Evolutionary conservation across 2,113 vertebrate species (phyloP), one percentile per base, ranked within the genome.

Genomic region (Erythrocercus mccallii): DNA sequence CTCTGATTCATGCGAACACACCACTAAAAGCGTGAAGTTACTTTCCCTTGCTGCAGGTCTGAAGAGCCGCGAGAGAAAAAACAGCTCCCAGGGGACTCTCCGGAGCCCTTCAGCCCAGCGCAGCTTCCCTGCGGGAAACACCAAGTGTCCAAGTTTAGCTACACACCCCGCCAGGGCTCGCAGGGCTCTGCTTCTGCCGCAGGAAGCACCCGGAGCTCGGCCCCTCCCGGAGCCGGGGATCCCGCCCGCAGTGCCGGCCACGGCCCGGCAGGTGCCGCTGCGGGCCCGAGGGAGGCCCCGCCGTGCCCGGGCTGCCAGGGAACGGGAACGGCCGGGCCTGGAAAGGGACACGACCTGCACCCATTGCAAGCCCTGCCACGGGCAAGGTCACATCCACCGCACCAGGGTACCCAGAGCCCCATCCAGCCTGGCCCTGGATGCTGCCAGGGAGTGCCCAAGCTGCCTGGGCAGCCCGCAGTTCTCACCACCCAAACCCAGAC

Each of bases 351-450:
- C 6, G 2, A 18, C 27, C 15, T 25, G 37, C 15, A 4, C 5
- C 37, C 31, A 1, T 2, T 12, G 21, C n/a, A 2, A 7, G 1
- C 16, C 50, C 21, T 2, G 42, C 13, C 15, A 5, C 5, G 1
- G 56, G 2, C 58, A n/a, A 35, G 19, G 30, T 6, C 56, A 9
- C 24, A 22, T 58, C 33, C 77, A 27, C 33, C 1, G 1, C 6
- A 11, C 18, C 37, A 12, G 15, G 18, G 15, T 16, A 60, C 38
- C n/a, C 69, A 15, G 53, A 53, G 53, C 57, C 5, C 11, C 53
- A 7, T 30, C 38, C n/a, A 38, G 45, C 45, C 44, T 1, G 27
- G 37, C 51, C 23, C 10, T 24, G 27, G 28, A 9, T 22, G 40
- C 53, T 21, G 27, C 38, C 28, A 8, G 77, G 25, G 33, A 66